Evolutionary conservation across 1,140 invertebrate species (phyloP).

Genomic region (Plectrocnemia conspersa): DNA sequence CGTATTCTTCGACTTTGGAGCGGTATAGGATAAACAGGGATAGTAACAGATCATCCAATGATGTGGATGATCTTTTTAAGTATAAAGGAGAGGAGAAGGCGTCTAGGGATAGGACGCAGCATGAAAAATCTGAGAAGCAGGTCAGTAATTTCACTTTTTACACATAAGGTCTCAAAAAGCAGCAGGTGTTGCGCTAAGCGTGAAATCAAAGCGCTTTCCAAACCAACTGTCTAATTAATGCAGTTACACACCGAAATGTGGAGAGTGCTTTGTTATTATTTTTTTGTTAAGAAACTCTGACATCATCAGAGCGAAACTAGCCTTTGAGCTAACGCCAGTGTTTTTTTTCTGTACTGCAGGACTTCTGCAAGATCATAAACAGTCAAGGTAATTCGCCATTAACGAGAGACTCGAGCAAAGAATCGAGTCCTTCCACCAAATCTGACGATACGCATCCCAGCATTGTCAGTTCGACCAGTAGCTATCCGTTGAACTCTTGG

Average conservation of each 20-base stretch:
- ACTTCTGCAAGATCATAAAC: conserved; percentile 45
- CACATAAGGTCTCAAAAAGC: not conserved
- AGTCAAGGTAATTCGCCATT: conserved; percentile 42
- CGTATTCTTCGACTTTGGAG: conserved; percentile 44
- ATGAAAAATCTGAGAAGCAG: conserved; percentile 49
- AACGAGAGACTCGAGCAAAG: conserved; percentile 46
- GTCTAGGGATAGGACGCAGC: conserved; percentile 46
- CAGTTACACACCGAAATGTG: not conserved
- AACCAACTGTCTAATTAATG: too few species aligned
- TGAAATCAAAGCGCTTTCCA: too few species aligned
- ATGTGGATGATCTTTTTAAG: conserved; percentile 39
- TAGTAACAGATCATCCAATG: conserved; percentile 39
- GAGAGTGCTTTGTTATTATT: not conserved
- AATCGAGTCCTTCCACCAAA: conserved; percentile 50
- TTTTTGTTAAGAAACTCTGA: not conserved
- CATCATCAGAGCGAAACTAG: not conserved
- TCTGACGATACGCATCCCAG: conserved; percentile 43
- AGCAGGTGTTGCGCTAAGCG: not conserved
- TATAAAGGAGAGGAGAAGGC: conserved; percentile 49
- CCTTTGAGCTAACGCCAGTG: not conserved
- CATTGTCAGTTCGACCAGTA: conserved; percentile 44
- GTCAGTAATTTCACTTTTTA: conserved; percentile 33
- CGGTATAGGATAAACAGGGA: conserved; percentile 43
- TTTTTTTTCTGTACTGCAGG: conserved; percentile 37
- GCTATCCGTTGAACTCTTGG: conserved; percentile 46